A percentile compares a stretch with the other conserved stretches of the same genome.
phyloP scores from a whole-genome alignment of 1,140 invertebrate species.

The Phthorimaea operculella region DNA sequence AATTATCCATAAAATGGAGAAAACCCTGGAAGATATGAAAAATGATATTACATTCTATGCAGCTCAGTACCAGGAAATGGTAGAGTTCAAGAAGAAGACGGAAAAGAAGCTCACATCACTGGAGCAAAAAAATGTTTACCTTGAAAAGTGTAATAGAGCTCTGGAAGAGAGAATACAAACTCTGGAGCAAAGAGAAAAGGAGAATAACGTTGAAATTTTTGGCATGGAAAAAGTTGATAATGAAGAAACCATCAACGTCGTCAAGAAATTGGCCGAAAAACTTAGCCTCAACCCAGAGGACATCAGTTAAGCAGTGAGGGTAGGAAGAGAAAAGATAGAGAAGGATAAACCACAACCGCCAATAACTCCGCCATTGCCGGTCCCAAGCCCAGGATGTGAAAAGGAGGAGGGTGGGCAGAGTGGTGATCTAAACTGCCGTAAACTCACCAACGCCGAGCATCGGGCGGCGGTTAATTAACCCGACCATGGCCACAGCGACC shows the following conservation, averaged over 20 bases:
- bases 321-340: slow-evolving; percentile 6
- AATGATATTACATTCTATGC: slow-evolving; percentile 5
- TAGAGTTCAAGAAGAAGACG: slow-evolving; percentile 3
- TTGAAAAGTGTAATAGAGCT: slow-evolving; percentile 10
- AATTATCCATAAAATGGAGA: slow-evolving; percentile 5
- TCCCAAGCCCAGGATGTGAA: too few relatives aligned
- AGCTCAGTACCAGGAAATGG: slow-evolving; percentile 6
- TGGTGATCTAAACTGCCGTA: too few relatives aligned
- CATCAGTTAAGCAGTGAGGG: slow-evolving; percentile 8
- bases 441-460: too few relatives aligned
- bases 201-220: slow-evolving; percentile 8
- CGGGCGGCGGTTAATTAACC: too few relatives aligned
- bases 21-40: slow-evolving; percentile 2
- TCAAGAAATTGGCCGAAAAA: slow-evolving; percentile 2
- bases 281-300: slow-evolving; percentile 2
- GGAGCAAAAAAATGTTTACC: slow-evolving; percentile 9
- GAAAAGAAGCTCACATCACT: slow-evolving; percentile 4
- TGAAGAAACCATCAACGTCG: neutral
- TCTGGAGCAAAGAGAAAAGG: slow-evolving; percentile 3
- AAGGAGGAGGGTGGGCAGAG: too few relatives aligned
- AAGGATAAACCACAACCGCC: neutral
- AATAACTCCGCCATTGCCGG: too few relatives aligned
- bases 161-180: slow-evolving; percentile 8
- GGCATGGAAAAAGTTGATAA: slow-evolving; percentile 1
- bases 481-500: too few relatives aligned